Evolutionary conservation across 1,140 invertebrate genomes (phyloP).

Genomic region (Plodia interpunctella): DNA sequence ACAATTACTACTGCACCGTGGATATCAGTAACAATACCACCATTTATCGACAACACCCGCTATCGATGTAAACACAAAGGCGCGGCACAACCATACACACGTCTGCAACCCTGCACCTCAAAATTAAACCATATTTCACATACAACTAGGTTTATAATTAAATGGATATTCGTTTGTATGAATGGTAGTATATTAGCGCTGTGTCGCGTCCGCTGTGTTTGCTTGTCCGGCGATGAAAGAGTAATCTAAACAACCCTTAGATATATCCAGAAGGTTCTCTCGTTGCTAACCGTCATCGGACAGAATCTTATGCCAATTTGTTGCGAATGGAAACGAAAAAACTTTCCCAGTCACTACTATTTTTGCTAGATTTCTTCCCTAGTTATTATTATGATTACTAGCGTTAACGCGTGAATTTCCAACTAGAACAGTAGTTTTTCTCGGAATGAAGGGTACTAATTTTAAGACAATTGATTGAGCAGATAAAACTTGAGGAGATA

Average conservation of each 20-base stretch:
- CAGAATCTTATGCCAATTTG: background rate
- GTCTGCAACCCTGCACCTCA: background rate
- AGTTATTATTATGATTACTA: too few species aligned
- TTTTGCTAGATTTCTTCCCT: too few species aligned
- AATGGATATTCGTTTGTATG: background rate
- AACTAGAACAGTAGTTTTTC: too few species aligned
- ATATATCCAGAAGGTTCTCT: background rate
- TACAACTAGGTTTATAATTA: background rate
- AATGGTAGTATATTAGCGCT: background rate
- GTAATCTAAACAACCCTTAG: background rate
- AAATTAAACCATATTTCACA: background rate
- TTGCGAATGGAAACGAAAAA: too few species aligned
- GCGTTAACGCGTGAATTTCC: too few species aligned
- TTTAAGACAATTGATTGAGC: too few species aligned
- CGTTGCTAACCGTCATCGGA: background rate
- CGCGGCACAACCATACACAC: background rate
- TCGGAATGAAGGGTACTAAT: too few species aligned
- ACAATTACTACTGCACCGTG: too few species aligned
- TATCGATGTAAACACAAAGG: conserved; percentile 3
- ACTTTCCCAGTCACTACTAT: too few species aligned
- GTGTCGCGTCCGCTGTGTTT: background rate
- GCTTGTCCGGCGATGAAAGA: background rate
- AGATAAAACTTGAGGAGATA: too few species aligned
- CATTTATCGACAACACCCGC: background rate
- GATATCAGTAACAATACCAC: background rate